Evolutionary conservation across 2,888 invertebrate species (phyloP), one percentile per base, ranked within the genome.

Genomic region (Orchesella flavescens): DNA sequence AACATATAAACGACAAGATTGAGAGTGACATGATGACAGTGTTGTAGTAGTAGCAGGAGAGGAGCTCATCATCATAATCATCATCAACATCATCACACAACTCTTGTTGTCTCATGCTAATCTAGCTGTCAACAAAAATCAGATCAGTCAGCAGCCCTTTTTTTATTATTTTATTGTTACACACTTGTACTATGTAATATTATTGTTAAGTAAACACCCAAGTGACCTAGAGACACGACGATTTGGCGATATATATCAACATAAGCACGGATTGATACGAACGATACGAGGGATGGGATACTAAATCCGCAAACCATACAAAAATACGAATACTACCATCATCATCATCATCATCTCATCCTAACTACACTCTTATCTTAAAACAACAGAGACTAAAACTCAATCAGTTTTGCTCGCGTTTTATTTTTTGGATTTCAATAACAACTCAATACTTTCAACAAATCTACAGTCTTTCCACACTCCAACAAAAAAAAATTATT

Each of bases 191-290:
- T 74, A 82, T 82, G 75, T 82, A 82, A 71, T 66, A 75, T 69
- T 82, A 82, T 75, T 82, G 71, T 82, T 82, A 82, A 82, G 81
- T 59, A 71, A 82, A 82, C 81, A 82, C 81, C 81, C 84, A 84
- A 84, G 84, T 84, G 84, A 84, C 84, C 84, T 84, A 84, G 73
- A 84, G 84, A 84, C 84, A 81, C 77, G 84, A 84, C 81, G 81
- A 77, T 77, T 81, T 75, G 81, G 75, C 74, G 81, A 82, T 75
- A 75, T 81, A 53, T 44, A 49, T 66, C 19, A 49, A 49, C n/a
- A 49, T 49, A 49, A 15, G n/a, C n/a, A 49, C n/a, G 15, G 49
- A 15, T 49, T 49, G 49, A 12, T 49, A 12, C 49, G 21, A n/a
- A n/a, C n/a, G n/a, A n/a, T n/a, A n/a, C n/a, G n/a, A n/a, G n/a